Conservation (phyloP, 2,113 vertebrate genomes). For the Pangasianodon hypophthalmus region DNA sequence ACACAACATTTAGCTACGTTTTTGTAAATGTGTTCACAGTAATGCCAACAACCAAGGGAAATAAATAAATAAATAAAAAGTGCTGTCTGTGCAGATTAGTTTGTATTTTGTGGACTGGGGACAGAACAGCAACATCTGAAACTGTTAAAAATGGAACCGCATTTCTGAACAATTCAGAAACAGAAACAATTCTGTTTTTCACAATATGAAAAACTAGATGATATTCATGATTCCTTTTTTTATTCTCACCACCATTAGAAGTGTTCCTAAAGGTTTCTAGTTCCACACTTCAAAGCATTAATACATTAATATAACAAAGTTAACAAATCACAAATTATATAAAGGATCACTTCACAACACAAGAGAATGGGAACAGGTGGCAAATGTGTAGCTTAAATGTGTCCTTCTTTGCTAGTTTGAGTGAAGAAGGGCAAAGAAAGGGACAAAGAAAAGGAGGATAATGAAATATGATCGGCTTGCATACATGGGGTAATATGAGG, state of each 20-base stretch:
- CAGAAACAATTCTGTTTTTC: not conserved
- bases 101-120: not conserved
- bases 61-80: not conserved
- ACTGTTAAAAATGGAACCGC: not conserved
- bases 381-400: not conserved
- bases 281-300: not conserved
- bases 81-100: not conserved
- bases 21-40: not conserved
- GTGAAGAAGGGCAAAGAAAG: slow-evolving; percentile 45
- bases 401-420: not conserved
- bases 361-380: not conserved
- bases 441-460: slow-evolving; percentile 29
- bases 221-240: not conserved
- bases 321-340: not conserved
- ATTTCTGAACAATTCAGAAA: not conserved
- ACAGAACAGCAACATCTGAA: not conserved
- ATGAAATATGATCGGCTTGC: slow-evolving; percentile 51
- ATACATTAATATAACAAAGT: not conserved
- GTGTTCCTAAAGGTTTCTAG: not conserved
- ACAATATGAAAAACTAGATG: not conserved
- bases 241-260: not conserved
- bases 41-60: not conserved
- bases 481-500: slow-evolving; percentile 59
- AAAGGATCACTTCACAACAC: not conserved
- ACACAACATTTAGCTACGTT: not conserved